phyloP scores from a whole-genome alignment of 2,113 vertebrate species.

The Myiagra hebetior region DNA sequence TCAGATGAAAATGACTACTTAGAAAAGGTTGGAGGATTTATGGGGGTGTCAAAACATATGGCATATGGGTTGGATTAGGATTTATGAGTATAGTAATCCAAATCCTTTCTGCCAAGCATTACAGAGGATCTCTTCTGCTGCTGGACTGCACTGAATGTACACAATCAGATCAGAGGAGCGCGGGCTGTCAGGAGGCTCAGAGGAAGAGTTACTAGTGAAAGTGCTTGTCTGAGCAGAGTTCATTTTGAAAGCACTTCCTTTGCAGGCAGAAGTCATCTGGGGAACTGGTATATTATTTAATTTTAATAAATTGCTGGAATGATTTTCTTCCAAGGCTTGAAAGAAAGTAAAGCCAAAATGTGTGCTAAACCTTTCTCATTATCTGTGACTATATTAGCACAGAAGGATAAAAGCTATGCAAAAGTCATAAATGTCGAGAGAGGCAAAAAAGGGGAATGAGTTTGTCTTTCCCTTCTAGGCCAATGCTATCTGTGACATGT shows the following conservation, averaged over 20 bases:
- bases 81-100: conserved; percentile 24
- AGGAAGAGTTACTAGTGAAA: background rate
- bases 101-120: conserved; percentile 38
- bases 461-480: background rate
- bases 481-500: background rate
- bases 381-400: background rate
- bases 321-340: background rate
- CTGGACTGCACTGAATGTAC: background rate
- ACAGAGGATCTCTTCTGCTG: conserved; percentile 10
- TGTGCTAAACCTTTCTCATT: background rate
- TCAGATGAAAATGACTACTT: conserved; percentile 45
- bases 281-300: background rate
- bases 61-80: conserved; percentile 42
- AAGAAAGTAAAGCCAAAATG: background rate
- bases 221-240: background rate
- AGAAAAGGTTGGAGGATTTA: conserved; percentile 52
- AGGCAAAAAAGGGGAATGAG: background rate
- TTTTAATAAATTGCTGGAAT: background rate
- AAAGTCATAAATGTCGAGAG: background rate
- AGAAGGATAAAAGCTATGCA: background rate
- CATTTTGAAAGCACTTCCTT: background rate
- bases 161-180: background rate
- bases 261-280: background rate
- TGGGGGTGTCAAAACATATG: conserved; percentile 36
- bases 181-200: background rate